A percentile compares a stretch with the other conserved stretches of the same genome.
phyloP scores from a whole-genome alignment of 2,797 vertebrate genomes.

The Babyrousa celebensis region DNA sequence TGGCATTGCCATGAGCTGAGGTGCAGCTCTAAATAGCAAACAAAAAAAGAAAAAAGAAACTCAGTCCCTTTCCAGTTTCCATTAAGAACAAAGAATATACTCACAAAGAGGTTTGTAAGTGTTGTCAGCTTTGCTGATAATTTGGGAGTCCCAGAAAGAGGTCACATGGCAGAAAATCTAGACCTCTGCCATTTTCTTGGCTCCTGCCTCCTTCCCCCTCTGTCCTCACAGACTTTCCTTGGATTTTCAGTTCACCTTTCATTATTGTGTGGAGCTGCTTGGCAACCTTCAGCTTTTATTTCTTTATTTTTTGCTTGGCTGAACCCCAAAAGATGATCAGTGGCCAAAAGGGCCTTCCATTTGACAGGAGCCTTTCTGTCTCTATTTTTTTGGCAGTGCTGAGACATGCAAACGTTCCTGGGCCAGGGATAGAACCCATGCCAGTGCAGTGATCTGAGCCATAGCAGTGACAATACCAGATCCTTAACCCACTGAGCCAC shows the following conservation, averaged over 20 bases:
- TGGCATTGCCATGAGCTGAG: too few relatives aligned
- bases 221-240: neutral
- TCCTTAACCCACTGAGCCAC: too few relatives aligned
- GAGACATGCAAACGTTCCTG: too few relatives aligned
- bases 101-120: neutral
- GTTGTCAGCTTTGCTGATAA: neutral
- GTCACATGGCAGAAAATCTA: neutral
- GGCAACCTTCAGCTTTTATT: constrained; percentile 30
- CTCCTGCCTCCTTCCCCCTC: neutral
- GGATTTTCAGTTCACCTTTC: neutral
- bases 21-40: too few relatives aligned
- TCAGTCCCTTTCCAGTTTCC: neutral
- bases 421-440: too few relatives aligned
- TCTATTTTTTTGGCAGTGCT: too few relatives aligned
- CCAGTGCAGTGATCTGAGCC: too few relatives aligned
- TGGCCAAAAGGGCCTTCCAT: neutral
- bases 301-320: constrained; percentile 35
- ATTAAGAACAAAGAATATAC: neutral
- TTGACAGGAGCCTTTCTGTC: constrained; percentile 1
- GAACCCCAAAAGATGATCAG: neutral
- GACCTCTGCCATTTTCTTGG: neutral
- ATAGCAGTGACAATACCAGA: too few relatives aligned
- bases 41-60: neutral
- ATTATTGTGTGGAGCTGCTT: neutral
- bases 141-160: neutral